phyloP scores from a whole-genome alignment of 2,797 vertebrate species.

The Myotis vivesi region DNA sequence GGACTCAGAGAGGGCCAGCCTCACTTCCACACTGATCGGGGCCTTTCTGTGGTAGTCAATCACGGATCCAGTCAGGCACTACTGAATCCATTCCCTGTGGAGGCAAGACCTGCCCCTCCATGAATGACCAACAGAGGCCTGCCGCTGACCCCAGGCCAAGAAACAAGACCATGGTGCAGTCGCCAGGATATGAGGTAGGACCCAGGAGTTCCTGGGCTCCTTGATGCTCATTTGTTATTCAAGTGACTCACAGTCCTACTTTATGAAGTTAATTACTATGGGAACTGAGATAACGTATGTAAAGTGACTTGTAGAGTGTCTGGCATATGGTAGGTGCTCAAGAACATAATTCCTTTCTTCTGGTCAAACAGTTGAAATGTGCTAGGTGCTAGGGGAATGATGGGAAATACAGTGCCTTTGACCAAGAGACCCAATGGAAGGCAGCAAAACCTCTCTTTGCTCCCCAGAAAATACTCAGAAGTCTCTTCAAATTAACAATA shows the following conservation, averaged over 20 bases:
- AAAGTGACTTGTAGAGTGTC: background rate
- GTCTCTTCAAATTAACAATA: background rate
- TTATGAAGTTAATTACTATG: background rate
- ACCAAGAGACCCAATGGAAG: background rate
- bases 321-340: background rate
- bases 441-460: background rate
- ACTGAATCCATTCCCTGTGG: background rate
- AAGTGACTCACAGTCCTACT: background rate
- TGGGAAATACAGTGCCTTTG: background rate
- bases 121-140: background rate
- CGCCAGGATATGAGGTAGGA: background rate
- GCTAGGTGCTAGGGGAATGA: background rate
- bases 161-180: background rate
- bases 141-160: background rate
- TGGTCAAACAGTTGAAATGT: background rate
- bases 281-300: background rate
- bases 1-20: background rate
- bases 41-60: background rate
- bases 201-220: background rate
- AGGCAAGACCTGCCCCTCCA: background rate
- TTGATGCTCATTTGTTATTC: background rate
- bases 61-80: background rate
- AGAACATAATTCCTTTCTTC: background rate
- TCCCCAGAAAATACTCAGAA: background rate
- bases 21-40: background rate